Conservation (phyloP, 2,888 invertebrate species). For the Eristalis intricaria region DNA sequence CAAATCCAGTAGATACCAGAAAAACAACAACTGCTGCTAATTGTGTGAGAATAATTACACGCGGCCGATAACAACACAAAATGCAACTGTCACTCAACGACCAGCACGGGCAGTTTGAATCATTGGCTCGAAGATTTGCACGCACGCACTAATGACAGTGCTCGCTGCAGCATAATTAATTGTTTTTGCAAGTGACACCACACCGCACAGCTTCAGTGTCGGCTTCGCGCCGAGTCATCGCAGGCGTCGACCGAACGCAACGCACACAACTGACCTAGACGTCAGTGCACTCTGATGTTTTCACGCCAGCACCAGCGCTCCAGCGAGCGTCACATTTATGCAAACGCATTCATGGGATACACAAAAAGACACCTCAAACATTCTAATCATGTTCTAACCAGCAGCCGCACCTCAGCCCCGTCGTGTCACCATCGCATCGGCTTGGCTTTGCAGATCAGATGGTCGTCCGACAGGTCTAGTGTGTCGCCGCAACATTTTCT, state of each 20-base stretch:
- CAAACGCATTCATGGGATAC: not conserved
- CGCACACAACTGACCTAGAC: not conserved
- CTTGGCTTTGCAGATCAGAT: conserved; percentile 42
- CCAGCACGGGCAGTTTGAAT: conserved; percentile 12
- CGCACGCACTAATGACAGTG: conserved; percentile 43
- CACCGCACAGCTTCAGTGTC: conserved; percentile 5
- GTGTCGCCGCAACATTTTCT: conserved; percentile 22
- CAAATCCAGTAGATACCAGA: not conserved
- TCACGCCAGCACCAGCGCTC: not conserved
- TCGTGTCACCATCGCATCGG: not conserved
- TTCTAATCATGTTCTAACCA: conserved; percentile 13
- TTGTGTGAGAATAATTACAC: conserved; percentile 43
- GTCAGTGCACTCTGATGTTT: conserved; percentile 12
- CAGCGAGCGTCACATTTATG: not conserved
- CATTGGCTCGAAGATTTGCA: conserved; percentile 13
- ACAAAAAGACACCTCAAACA: not conserved
- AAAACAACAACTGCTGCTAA: conserved; percentile 21
- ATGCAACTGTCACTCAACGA: not conserved
- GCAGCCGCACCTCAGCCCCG: not conserved
- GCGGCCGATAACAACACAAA: conserved; percentile 6
- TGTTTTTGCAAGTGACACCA: conserved; percentile 52
- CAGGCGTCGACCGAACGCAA: not conserved
- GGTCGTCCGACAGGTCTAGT: conserved; percentile 33
- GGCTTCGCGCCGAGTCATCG: not conserved
- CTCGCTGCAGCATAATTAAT: conserved; percentile 41